phyloP scores from a whole-genome alignment of 2,888 invertebrate species.

The Petrophora chlorosata region DNA sequence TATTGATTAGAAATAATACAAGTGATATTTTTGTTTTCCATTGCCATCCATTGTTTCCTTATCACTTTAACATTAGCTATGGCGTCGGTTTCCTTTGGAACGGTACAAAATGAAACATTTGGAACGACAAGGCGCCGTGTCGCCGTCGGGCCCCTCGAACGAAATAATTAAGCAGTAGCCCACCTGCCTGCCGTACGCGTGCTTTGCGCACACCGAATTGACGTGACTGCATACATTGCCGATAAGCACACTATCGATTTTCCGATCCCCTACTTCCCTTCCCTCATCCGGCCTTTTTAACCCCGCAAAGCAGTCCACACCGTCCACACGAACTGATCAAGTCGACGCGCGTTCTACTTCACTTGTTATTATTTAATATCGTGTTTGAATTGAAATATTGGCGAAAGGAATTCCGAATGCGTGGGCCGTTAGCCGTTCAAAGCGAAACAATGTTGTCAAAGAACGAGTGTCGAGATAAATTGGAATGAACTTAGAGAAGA shows the following conservation, averaged over 20 bases:
- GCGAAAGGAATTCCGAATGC: neutral
- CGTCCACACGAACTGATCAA: slow-evolving; percentile 8
- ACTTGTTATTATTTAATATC: slow-evolving; percentile 10
- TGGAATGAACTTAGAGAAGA: slow-evolving; percentile 9
- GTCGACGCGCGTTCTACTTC: slow-evolving; percentile 1
- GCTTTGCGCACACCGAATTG: slow-evolving; percentile 44
- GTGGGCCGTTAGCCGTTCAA: neutral
- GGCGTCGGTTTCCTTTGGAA: slow-evolving; percentile 6
- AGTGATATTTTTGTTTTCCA: no score
- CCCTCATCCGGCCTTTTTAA: slow-evolving; percentile 38
- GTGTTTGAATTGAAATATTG: slow-evolving; percentile 6
- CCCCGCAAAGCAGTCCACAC: slow-evolving; percentile 17
- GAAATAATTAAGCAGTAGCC: slow-evolving; percentile 44
- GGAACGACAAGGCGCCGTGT: slow-evolving; percentile 5
- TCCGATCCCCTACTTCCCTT: slow-evolving; percentile 46
- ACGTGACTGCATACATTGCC: slow-evolving; percentile 58
- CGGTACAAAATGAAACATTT: slow-evolving; percentile 11
- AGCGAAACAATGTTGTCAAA: slow-evolving; percentile 9
- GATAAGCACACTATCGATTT: slow-evolving; percentile 62
- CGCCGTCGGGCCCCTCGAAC: slow-evolving; percentile 21
- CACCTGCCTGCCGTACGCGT: slow-evolving; percentile 23
- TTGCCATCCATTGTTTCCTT: slow-evolving; percentile 1
- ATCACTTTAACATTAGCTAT: slow-evolving; percentile 4
- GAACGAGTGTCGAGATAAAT: slow-evolving; percentile 4
- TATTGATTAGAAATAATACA: no score